Evolutionary conservation across 2,113 vertebrate species (phyloP).

Genomic region (Prochilodus magdalenae): DNA sequence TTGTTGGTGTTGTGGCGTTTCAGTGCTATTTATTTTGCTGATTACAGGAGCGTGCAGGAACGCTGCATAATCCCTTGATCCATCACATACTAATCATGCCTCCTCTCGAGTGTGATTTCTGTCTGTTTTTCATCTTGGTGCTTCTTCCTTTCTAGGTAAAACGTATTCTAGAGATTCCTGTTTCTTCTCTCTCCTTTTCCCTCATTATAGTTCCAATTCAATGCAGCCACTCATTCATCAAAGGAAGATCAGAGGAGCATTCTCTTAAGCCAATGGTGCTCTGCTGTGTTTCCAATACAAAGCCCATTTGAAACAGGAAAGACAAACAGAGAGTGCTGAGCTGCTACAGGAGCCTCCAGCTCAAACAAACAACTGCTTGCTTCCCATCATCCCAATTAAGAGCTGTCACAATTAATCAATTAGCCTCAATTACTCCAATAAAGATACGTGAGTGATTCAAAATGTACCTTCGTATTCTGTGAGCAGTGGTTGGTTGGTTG

Average conservation of each 20-base stretch:
- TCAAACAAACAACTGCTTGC: not conserved
- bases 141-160: not conserved
- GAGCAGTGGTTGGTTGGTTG: not conserved
- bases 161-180: too few relatives aligned
- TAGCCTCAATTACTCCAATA: not conserved
- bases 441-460: not conserved
- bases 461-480: not conserved
- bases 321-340: not conserved
- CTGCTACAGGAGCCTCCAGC: not conserved
- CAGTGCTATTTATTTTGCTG: not conserved
- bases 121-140: not conserved
- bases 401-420: not conserved
- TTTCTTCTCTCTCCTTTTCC: not conserved
- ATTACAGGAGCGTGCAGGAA: not conserved
- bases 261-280: conserved; percentile 24
- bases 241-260: not conserved
- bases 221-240: conserved; percentile 13
- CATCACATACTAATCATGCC: not conserved
- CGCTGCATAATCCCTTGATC: not conserved
- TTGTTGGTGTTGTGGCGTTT: not conserved
- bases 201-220: not conserved
- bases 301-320: conserved; percentile 4
- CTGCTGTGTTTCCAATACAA: conserved; percentile 8
- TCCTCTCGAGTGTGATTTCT: not conserved
- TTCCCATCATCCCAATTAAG: not conserved